Evolutionary conservation across 2,888 invertebrate species (phyloP).

Genomic region (Netelia melanura): DNA sequence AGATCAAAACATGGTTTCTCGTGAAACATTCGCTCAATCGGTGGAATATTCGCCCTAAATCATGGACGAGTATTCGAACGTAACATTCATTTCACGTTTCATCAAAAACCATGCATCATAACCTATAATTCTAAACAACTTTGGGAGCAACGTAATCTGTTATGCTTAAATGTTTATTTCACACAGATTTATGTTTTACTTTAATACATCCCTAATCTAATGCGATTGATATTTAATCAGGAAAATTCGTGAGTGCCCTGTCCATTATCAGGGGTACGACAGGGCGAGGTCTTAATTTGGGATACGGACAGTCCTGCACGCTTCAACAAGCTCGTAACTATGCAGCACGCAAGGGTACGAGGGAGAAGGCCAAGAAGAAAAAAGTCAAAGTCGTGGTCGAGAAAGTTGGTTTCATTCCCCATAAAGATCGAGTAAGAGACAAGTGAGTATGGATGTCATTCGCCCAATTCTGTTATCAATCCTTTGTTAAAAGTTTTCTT

Average conservation of each 20-base stretch:
- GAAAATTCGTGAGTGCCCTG: slow-evolving; percentile 53
- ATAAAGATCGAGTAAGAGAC: slow-evolving; percentile 87
- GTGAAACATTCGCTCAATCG: not conserved
- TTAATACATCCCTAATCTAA: not conserved
- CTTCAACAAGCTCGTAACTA: slow-evolving; percentile 84
- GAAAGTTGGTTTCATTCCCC: slow-evolving; percentile 91
- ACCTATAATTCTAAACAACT: slow-evolving; percentile 22
- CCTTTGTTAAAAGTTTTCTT: not conserved
- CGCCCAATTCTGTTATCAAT: not conserved
- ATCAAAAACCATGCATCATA: slow-evolving; percentile 5
- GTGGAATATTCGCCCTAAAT: not conserved
- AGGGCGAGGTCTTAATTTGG: slow-evolving; percentile 45
- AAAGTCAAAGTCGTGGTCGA: slow-evolving; percentile 92
- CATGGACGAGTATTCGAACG: not conserved
- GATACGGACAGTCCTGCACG: slow-evolving; percentile 58
- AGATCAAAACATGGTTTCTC: slow-evolving; percentile 5
- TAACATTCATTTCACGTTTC: not conserved
- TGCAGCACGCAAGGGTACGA: slow-evolving; percentile 94
- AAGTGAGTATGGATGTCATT: slow-evolving; percentile 82
- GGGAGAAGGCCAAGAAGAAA: slow-evolving; percentile 90
- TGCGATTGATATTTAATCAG: slow-evolving; percentile 18
- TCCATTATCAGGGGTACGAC: slow-evolving; percentile 32
- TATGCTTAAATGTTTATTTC: not conserved
- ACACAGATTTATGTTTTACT: not conserved
- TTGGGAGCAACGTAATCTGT: slow-evolving; percentile 6